These are phyloP conservation scores for Physella acuta DNA, from an alignment of 1,140 invertebrate genomes.

Conservation along the genomic window DNA sequence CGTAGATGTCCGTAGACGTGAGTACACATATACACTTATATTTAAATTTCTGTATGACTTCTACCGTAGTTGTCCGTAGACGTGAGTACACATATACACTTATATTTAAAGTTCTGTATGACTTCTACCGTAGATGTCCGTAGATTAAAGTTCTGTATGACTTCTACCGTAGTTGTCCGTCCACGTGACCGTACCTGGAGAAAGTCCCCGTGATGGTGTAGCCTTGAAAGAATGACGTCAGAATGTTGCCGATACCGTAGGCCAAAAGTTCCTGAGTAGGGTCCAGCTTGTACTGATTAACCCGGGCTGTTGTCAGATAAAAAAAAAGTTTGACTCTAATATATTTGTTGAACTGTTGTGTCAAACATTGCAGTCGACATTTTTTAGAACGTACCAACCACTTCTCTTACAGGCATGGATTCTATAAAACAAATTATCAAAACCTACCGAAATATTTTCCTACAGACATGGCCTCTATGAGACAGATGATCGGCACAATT, in stretches of 20 bases:
- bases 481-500: slow-evolving; percentile 53
- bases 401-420: slow-evolving; percentile 57
- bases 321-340: not conserved
- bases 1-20: too few relatives aligned
- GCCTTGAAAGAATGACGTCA: slow-evolving; percentile 86
- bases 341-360: not conserved
- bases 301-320: slow-evolving; percentile 47
- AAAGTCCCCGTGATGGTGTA: slow-evolving; percentile 80
- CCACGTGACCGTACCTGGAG: too few relatives aligned
- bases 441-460: slow-evolving; percentile 58
- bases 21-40: too few relatives aligned
- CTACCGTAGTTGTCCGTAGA: too few relatives aligned
- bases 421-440: slow-evolving; percentile 54
- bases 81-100: too few relatives aligned
- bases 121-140: too few relatives aligned
- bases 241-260: slow-evolving; percentile 73
- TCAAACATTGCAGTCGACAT: not conserved
- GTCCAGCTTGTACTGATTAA: slow-evolving; percentile 56
- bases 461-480: slow-evolving; percentile 57
- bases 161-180: too few relatives aligned
- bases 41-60: too few relatives aligned
- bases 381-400: slow-evolving; percentile 54
- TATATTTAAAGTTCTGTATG: too few relatives aligned
- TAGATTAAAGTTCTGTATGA: too few relatives aligned
- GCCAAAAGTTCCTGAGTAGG: slow-evolving; percentile 57